phyloP scores from a whole-genome alignment of 1,140 invertebrate genomes.

The Drosophila nikananu region DNA sequence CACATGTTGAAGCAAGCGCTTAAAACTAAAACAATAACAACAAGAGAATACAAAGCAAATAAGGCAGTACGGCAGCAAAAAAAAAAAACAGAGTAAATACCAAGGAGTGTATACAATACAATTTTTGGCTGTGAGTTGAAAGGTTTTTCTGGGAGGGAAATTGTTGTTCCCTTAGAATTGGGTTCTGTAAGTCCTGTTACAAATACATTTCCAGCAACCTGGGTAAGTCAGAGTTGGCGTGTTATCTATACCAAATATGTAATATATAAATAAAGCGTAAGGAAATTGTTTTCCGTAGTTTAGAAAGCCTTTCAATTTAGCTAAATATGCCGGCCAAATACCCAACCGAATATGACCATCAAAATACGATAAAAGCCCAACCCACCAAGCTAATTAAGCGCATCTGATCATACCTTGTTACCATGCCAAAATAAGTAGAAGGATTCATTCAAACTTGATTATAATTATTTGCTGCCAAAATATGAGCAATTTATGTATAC shows the following conservation, averaged over 20 bases:
- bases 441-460: constrained; percentile 7
- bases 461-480: constrained; percentile 9
- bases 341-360: constrained; percentile 38
- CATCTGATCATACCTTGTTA: constrained; percentile 20
- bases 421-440: constrained; percentile 9
- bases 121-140: constrained; percentile 40
- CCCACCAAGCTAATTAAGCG: constrained; percentile 39
- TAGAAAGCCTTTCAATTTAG: constrained; percentile 78
- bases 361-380: constrained; percentile 16
- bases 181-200: constrained; percentile 61
- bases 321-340: constrained; percentile 61
- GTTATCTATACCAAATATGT: constrained; percentile 56
- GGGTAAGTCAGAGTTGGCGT: constrained; percentile 77
- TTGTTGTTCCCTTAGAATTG: constrained; percentile 39
- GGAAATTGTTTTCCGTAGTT: constrained; percentile 73
- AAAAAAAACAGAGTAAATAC: constrained; percentile 45
- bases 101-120: constrained; percentile 52
- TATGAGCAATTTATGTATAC: not conserved
- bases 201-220: constrained; percentile 67
- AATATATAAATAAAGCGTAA: constrained; percentile 59
- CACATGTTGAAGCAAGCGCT: constrained; percentile 85
- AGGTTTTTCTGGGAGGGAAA: constrained; percentile 53
- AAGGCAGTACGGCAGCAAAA: constrained; percentile 31
- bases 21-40: constrained; percentile 68
- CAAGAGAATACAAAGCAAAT: constrained; percentile 39